Conservation (phyloP, 1,140 invertebrate species). For the Bombus cullumanus region DNA sequence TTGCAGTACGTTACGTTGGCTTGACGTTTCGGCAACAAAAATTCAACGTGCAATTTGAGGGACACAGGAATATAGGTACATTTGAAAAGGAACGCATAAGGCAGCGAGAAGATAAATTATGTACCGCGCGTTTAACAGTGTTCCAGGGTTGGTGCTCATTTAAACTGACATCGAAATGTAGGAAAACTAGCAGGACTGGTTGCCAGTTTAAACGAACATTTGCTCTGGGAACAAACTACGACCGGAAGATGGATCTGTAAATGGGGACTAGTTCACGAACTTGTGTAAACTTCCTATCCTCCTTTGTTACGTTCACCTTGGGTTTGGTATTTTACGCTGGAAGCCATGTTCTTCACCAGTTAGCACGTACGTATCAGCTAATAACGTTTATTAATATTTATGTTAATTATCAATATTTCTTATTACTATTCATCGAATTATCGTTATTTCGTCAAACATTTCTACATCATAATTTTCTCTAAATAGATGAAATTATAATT, state of each 20-base stretch:
- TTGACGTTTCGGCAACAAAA: background rate
- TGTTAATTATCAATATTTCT: background rate
- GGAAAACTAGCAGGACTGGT: constrained; percentile 36
- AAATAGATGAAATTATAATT: background rate
- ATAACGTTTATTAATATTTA: background rate
- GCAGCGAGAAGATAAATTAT: constrained; percentile 5
- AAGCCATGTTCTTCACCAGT: background rate
- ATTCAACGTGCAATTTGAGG: background rate
- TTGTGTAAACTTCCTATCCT: constrained; percentile 35
- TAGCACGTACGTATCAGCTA: background rate
- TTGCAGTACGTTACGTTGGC: background rate
- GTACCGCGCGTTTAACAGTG: constrained; percentile 10
- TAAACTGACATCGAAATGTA: constrained; percentile 42
- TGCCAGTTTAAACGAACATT: constrained; percentile 39
- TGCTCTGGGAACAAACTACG: constrained; percentile 35
- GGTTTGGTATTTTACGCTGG: background rate
- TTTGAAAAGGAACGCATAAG: background rate
- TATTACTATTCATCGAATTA: background rate
- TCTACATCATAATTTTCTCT: background rate
- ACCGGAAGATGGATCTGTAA: constrained; percentile 48
- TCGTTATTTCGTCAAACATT: background rate
- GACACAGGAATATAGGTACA: background rate
- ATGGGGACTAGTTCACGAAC: constrained; percentile 32
- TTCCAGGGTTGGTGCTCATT: constrained; percentile 12
- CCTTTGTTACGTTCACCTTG: constrained; percentile 34